These are phyloP conservation scores for Salpingus planirostris DNA, from an alignment of 2,888 invertebrate species.

Conservation along the genomic window DNA sequence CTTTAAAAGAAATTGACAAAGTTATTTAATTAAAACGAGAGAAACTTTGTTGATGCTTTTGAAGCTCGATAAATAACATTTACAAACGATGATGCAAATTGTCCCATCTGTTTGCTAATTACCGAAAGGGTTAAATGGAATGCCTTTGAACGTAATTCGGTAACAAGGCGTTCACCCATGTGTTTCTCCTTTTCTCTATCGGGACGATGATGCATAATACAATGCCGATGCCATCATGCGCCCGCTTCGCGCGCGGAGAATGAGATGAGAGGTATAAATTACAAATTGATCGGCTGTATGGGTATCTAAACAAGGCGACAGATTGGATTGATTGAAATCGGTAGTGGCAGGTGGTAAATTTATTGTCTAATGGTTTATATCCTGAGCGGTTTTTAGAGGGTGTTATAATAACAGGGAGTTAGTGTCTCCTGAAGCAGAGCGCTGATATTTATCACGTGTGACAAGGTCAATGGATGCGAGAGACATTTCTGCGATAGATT, in stretches of 20 bases:
- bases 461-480: slow-evolving; percentile 18
- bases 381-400: slow-evolving; percentile 18
- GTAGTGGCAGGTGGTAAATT: slow-evolving; percentile 17
- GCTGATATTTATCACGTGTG: slow-evolving; percentile 17
- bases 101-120: no score
- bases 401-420: slow-evolving; percentile 17
- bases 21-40: slow-evolving; percentile 14
- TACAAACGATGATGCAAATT: slow-evolving; percentile 9
- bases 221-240: no score
- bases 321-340: slow-evolving; percentile 17
- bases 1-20: slow-evolving; percentile 15
- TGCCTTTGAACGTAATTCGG: no score
- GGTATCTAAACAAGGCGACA: slow-evolving; percentile 15
- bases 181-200: no score
- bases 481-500: slow-evolving; percentile 18
- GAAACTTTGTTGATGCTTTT: slow-evolving; percentile 10
- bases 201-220: no score
- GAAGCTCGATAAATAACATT: slow-evolving; percentile 9
- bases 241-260: no score
- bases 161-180: no score
- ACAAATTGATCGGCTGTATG: slow-evolving; percentile 11
- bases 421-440: slow-evolving; percentile 16
- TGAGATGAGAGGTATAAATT: slow-evolving; percentile 12
- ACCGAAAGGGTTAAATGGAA: no score
- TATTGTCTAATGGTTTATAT: slow-evolving; percentile 18